Evolutionary conservation across 2,888 invertebrate genomes (phyloP), one percentile per base, ranked within the genome.

Genomic region (Nomada flava): DNA sequence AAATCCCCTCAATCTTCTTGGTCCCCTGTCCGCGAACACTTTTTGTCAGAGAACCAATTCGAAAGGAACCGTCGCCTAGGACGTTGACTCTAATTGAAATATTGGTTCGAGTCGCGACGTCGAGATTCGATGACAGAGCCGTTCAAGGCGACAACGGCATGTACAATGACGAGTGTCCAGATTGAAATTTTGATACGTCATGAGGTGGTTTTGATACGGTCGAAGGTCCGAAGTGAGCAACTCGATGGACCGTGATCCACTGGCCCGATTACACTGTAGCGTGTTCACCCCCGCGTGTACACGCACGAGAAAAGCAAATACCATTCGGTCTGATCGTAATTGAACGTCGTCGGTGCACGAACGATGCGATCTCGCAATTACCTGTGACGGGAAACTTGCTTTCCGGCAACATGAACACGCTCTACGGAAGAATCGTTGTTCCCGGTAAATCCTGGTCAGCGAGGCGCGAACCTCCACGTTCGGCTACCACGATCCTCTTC

Each of bases 321-420:
- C 36, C 9, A 9, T 36, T 7, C 36, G 7, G 36, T 7, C 36
- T 36, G 5, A 36, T 5, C 36, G 36, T 36, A 36, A 36, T 36
- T 36, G 36, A 7, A 36, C 36, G 36, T 36, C 36, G 36, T 7
- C 36, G 36, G 7, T 36, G 7, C 7, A 36, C 36, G 36, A 36
- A 1, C 36, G 36, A 36, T 7, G 36, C 36, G 2, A 47, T 44
- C 36, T 44, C 57, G 29, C 36, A 36, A 65, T 91, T 92, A 93
- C 93, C 93, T 93, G 93, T 93, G 75, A 93, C 91, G 93, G 93
- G 93, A 93, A 93, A 93, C 78, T 91, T 91, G 90, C 91, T 93
- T 93, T 93, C 93, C 82, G 93, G 93, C 92, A 93, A 93, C 93
- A 93, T 93, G 91, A 91, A 93, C 84, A 82, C 52, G 55, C 71